phyloP scores from a whole-genome alignment of 2,113 vertebrate genomes.

The Anoura caudifer region DNA sequence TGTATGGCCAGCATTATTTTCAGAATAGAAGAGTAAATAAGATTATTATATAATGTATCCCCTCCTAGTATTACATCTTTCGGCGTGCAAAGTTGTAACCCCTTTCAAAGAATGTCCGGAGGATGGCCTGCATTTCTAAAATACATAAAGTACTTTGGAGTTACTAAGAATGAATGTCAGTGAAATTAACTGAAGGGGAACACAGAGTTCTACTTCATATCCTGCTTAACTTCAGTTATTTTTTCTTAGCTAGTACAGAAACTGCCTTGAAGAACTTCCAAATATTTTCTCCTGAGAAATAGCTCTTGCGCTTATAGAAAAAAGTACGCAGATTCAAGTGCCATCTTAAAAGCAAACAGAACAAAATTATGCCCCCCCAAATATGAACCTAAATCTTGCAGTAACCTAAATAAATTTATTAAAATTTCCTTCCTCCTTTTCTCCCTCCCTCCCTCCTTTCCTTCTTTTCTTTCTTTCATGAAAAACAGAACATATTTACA shows the following conservation, averaged over 20 bases:
- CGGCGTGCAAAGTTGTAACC: neutral
- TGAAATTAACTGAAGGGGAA: conserved; percentile 57
- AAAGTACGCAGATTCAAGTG: conserved; percentile 20
- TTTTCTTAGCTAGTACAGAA: conserved; percentile 54
- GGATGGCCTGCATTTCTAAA: neutral
- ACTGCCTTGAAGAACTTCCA: conserved; percentile 52
- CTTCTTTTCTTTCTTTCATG: neutral
- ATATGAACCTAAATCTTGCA: neutral
- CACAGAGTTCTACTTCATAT: conserved; percentile 65
- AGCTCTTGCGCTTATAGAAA: neutral
- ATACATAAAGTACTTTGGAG: neutral
- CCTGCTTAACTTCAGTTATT: conserved; percentile 60
- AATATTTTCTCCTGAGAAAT: conserved; percentile 52
- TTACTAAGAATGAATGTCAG: conserved; percentile 54
- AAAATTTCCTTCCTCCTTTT: neutral
- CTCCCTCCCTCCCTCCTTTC: neutral
- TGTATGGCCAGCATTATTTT: neutral
- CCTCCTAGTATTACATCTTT: neutral
- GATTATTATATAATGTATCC: neutral
- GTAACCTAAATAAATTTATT: neutral
- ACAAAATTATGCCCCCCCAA: neutral
- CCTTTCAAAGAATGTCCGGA: neutral
- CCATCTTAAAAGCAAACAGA: neutral
- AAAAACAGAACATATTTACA: neutral
- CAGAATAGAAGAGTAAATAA: neutral